A percentile compares a stretch with the other conserved stretches of the same genome.
Conservation (phyloP, 2,888 invertebrate species). For the Scaptomyza caliginosa region DNA sequence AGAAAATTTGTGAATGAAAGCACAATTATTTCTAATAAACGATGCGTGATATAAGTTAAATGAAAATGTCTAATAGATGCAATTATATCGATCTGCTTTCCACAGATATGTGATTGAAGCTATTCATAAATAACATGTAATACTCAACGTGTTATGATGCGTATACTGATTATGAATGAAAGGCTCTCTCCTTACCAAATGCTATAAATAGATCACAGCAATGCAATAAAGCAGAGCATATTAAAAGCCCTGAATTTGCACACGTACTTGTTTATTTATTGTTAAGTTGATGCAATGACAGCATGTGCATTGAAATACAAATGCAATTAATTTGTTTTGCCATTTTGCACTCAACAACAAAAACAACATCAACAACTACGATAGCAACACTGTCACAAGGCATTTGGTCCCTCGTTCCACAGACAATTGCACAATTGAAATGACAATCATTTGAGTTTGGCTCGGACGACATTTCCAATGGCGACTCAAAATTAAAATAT, state of each 20-base stretch:
- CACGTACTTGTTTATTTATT: slow-evolving; percentile 10
- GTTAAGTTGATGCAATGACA: slow-evolving; percentile 3
- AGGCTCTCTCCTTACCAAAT: not conserved
- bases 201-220: not conserved
- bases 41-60: not conserved
- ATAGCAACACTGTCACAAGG: not conserved
- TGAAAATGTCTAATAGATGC: not conserved
- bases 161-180: not conserved
- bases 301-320: slow-evolving; percentile 5
- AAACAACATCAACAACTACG: not conserved
- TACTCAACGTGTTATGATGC: not conserved
- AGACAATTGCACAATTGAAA: slow-evolving; percentile 15
- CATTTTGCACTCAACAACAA: not conserved
- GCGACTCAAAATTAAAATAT: slow-evolving; percentile 26
- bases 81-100: too few relatives aligned
- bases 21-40: not conserved
- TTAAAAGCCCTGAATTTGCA: not conserved
- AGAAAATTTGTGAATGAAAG: not conserved
- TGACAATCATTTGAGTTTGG: slow-evolving; percentile 14
- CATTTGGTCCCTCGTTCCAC: too few relatives aligned
- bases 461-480: slow-evolving; percentile 1
- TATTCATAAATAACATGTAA: not conserved
- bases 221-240: not conserved
- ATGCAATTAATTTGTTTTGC: slow-evolving; percentile 44
- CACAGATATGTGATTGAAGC: not conserved